Percentiles rank a stretch among this genome's conserved stretches.
phyloP scores from a whole-genome alignment of 2,113 vertebrate species.

The Globicephala melas region DNA sequence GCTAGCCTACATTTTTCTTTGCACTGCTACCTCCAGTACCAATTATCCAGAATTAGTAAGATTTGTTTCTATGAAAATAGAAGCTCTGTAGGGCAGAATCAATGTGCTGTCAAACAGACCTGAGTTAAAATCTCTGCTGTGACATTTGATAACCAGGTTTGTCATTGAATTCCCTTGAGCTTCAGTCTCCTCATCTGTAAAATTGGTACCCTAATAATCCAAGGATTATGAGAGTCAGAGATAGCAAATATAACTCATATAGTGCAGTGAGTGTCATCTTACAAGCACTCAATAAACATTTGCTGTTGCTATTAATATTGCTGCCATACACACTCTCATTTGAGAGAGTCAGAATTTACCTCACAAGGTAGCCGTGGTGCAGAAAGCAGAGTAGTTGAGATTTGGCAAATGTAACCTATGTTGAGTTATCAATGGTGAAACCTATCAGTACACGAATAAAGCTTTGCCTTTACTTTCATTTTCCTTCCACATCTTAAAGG shows the following conservation, averaged over 20 bases:
- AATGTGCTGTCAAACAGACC: background rate
- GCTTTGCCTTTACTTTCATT: slow-evolving; percentile 23
- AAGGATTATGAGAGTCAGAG: background rate
- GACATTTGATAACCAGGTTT: background rate
- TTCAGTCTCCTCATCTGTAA: background rate
- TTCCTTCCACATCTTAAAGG: slow-evolving; percentile 78
- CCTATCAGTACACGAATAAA: background rate
- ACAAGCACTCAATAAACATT: background rate
- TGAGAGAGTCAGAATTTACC: background rate
- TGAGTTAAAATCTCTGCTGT: background rate
- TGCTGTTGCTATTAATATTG: background rate
- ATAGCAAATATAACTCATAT: background rate
- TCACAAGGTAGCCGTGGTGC: background rate
- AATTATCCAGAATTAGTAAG: background rate
- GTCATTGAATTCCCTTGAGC: background rate
- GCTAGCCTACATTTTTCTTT: background rate
- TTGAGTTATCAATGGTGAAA: background rate
- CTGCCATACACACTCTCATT: background rate
- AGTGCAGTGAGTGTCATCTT: background rate
- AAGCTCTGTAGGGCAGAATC: background rate
- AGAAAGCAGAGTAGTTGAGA: background rate
- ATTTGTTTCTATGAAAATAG: background rate
- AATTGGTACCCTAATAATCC: background rate
- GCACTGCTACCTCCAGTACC: background rate
- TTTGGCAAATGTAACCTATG: background rate